A percentile compares a stretch with the other conserved stretches of the same genome.
Evolutionary conservation across 2,797 vertebrate species (phyloP).

Genomic region (Ctenosaura bakeri): DNA sequence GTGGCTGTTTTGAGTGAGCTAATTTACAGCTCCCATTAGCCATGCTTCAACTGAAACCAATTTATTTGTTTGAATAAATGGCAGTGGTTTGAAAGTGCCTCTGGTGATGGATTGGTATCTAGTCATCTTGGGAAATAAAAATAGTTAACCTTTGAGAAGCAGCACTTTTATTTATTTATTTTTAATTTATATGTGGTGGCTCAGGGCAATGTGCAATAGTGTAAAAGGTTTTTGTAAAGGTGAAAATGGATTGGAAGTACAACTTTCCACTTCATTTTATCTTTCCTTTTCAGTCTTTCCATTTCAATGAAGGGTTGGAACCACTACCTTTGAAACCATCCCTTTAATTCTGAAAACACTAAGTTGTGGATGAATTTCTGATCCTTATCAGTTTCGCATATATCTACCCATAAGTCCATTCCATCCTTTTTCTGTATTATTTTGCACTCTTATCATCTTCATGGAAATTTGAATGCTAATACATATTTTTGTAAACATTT

Average conservation of each 20-base stretch:
- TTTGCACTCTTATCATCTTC: neutral
- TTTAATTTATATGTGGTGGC: constrained; percentile 14
- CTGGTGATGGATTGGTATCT: constrained; percentile 57
- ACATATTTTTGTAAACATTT: neutral
- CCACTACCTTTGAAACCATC: neutral
- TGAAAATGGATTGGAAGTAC: neutral
- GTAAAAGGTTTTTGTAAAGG: neutral
- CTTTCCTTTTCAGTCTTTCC: neutral
- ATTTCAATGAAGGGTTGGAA: neutral
- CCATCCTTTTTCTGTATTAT: neutral
- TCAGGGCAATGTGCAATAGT: neutral
- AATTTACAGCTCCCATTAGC: constrained; percentile 66
- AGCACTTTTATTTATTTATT: constrained; percentile 24
- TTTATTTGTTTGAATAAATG: constrained; percentile 64
- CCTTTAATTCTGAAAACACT: constrained; percentile 17
- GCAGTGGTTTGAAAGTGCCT: constrained; percentile 61
- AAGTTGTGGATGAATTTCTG: neutral
- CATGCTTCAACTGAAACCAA: constrained; percentile 59
- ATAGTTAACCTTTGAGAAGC: constrained; percentile 54
- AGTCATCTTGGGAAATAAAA: constrained; percentile 69
- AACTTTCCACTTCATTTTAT: neutral
- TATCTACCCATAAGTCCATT: neutral
- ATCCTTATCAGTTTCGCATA: neutral
- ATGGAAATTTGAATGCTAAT: neutral
- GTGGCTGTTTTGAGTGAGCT: constrained; percentile 48